phyloP scores from a whole-genome alignment of 2,888 invertebrate species.

The Lycia hirtaria region DNA sequence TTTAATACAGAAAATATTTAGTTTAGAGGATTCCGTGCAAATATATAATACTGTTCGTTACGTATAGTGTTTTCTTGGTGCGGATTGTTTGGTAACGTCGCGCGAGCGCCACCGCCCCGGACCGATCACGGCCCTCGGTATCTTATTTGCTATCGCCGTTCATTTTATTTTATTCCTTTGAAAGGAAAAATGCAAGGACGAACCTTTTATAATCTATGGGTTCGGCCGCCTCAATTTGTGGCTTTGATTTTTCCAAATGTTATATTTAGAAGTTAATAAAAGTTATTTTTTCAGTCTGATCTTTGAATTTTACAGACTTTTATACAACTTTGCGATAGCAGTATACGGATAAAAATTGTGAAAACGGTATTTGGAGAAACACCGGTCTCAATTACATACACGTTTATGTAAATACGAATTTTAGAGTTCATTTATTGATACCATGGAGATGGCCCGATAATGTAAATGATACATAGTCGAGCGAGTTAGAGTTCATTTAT shows the following conservation, averaged over 20 bases:
- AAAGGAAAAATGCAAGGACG: constrained; percentile 41
- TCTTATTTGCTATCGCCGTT: constrained; percentile 48
- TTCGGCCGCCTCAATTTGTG: constrained; percentile 15
- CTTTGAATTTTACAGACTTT: background rate
- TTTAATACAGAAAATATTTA: background rate
- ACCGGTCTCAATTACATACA: too few species aligned
- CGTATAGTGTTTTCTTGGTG: constrained; percentile 4
- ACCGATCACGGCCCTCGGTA: constrained; percentile 34
- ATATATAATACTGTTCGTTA: constrained; percentile 2
- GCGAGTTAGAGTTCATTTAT: too few species aligned
- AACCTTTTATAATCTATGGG: constrained; percentile 24
- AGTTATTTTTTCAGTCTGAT: background rate
- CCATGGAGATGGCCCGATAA: too few species aligned
- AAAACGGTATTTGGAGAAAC: too few species aligned
- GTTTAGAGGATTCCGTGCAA: background rate
- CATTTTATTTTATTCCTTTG: constrained; percentile 41
- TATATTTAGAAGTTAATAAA: background rate
- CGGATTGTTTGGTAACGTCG: constrained; percentile 26
- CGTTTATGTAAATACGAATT: too few species aligned
- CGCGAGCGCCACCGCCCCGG: constrained; percentile 36
- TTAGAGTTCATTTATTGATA: too few species aligned
- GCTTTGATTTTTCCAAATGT: constrained; percentile 14
- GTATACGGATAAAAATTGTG: too few species aligned
- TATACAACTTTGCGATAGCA: too few species aligned
- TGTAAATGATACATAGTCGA: too few species aligned